Evolutionary conservation across 2,797 vertebrate species (phyloP).

Genomic region (Mus spretus): DNA sequence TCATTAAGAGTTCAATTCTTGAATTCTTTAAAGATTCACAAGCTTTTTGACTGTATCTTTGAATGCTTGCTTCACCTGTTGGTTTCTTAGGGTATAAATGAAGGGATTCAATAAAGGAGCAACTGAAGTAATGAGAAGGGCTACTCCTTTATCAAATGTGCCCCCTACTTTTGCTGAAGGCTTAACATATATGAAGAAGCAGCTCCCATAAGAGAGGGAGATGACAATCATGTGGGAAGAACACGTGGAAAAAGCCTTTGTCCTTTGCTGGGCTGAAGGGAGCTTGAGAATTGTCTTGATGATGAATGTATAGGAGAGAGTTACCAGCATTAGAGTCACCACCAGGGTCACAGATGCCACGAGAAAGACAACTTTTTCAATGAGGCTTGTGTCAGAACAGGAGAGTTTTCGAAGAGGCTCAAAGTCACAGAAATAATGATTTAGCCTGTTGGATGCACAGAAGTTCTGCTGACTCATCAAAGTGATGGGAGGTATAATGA

Average conservation of each 20-base stretch:
- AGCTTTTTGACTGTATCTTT: constrained; percentile 61
- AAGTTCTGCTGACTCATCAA: constrained; percentile 73
- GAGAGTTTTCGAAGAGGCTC: constrained; percentile 69
- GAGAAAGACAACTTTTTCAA: constrained; percentile 54
- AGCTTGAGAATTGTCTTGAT: constrained; percentile 72
- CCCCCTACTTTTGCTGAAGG: constrained; percentile 60
- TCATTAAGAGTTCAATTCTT: neutral
- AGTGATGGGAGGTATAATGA: constrained; percentile 43
- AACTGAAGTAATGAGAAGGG: constrained; percentile 73
- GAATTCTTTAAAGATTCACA: constrained; percentile 28
- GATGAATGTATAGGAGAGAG: constrained; percentile 60
- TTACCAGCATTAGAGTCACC: constrained; percentile 47
- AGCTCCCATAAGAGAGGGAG: constrained; percentile 71
- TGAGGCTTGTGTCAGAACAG: constrained; percentile 68
- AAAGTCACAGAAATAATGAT: constrained; percentile 75
- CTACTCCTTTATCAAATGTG: constrained; percentile 66
- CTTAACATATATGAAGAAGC: constrained; percentile 76
- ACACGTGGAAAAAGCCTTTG: constrained; percentile 75
- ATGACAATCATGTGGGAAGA: constrained; percentile 75
- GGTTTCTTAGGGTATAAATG: constrained; percentile 78
- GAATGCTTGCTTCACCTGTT: constrained; percentile 77
- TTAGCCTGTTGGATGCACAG: constrained; percentile 70
- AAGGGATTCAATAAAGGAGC: constrained; percentile 79
- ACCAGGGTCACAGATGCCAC: constrained; percentile 55
- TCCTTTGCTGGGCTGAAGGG: constrained; percentile 65